Percentiles rank a stretch among this genome's conserved stretches.
Conservation (phyloP, 2,797 vertebrate species). For the Triplophysa bombifrons region DNA sequence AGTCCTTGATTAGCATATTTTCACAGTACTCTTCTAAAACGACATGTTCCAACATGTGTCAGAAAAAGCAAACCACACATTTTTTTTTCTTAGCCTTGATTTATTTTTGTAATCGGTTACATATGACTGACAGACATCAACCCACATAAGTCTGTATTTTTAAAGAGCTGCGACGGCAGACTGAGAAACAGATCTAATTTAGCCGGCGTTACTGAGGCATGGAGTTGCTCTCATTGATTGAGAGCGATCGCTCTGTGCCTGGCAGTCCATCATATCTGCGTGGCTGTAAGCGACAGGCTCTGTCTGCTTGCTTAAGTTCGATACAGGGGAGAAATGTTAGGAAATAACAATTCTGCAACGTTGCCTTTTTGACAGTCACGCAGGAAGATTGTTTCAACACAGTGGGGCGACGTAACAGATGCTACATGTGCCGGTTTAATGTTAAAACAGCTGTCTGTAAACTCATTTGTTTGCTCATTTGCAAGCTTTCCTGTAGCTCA, state of each 20-base stretch:
- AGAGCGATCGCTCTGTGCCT: conserved; percentile 27
- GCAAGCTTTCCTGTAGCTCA: too few relatives aligned
- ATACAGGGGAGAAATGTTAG: conserved; percentile 4
- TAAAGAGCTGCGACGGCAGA: conserved; percentile 18
- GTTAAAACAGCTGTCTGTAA: not conserved
- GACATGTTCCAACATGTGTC: not conserved
- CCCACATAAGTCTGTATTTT: conserved; percentile 11
- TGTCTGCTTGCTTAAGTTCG: conserved; percentile 42
- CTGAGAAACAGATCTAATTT: conserved; percentile 25
- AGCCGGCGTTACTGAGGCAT: conserved; percentile 22
- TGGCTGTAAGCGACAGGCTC: conserved; percentile 19
- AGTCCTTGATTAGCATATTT: conserved; percentile 30
- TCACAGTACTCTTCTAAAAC: not conserved
- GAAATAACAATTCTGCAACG: conserved; percentile 11
- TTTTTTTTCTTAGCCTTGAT: not conserved
- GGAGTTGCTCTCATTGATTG: conserved; percentile 32
- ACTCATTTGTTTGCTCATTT: not conserved
- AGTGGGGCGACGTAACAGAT: not conserved
- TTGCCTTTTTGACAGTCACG: not conserved
- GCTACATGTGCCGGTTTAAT: not conserved
- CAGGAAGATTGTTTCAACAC: not conserved
- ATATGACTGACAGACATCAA: conserved; percentile 17
- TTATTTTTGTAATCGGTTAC: not conserved
- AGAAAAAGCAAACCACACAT: not conserved
- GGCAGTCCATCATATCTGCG: conserved; percentile 37